phyloP scores from a whole-genome alignment of 1,140 invertebrate species.

The Brachionus plicatilis region DNA sequence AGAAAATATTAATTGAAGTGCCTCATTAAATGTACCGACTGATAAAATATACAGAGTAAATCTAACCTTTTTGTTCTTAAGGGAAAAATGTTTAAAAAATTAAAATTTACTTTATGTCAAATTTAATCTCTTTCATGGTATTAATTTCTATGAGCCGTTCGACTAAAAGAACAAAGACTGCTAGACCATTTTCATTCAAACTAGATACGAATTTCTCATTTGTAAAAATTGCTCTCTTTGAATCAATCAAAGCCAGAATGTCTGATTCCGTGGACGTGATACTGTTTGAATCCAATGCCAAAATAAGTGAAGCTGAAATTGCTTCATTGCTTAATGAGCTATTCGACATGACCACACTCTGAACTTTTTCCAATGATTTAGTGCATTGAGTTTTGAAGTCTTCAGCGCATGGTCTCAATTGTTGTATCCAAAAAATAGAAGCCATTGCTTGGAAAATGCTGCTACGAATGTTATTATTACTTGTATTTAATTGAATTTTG shows the following conservation, averaged over 20 bases:
- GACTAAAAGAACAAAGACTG: neutral
- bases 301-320: neutral
- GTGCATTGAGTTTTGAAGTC: neutral
- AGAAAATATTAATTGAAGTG: too few relatives aligned
- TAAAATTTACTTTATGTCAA: conserved; percentile 20
- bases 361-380: neutral
- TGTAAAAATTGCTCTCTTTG: conserved; percentile 16
- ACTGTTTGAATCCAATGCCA: neutral
- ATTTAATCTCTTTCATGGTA: neutral
- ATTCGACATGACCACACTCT: neutral
- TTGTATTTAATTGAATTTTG: neutral
- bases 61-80: neutral
- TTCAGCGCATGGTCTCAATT: neutral
- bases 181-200: conserved; percentile 1
- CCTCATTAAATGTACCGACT: too few relatives aligned
- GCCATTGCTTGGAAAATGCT: neutral
- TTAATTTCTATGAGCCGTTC: neutral
- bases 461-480: neutral
- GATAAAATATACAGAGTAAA: too few relatives aligned
- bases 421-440: neutral
- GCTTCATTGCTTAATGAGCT: neutral
- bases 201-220: conserved; percentile 9
- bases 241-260: neutral
- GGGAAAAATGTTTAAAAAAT: neutral
- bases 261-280: neutral